These are phyloP conservation scores for Diarsia brunnea DNA, from an alignment of 2,888 invertebrate species.

Conservation along the genomic window DNA sequence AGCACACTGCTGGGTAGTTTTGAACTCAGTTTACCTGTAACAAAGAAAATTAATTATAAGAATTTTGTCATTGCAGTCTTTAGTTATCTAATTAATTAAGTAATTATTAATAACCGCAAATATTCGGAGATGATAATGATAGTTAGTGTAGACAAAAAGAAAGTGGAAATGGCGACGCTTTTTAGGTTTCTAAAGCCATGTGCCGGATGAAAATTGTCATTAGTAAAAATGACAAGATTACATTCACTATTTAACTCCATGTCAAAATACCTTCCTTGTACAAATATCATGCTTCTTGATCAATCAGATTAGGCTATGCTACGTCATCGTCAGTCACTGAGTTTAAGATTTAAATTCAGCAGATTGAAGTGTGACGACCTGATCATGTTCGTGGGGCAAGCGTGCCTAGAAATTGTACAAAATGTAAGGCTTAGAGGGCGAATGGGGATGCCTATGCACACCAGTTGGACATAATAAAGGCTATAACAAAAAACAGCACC, in stretches of 20 bases:
- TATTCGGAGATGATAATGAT: not conserved
- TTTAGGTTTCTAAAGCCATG: not conserved
- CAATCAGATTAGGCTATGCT: not conserved
- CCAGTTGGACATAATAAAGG: no score
- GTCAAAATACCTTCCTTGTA: no score
- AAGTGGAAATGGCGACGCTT: not conserved
- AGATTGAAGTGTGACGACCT: no score
- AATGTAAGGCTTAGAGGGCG: no score
- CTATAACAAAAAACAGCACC: no score
- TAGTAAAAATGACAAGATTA: no score
- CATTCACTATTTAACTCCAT: no score
- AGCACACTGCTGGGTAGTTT: no score
- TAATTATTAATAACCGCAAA: not conserved
- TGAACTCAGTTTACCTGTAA: conserved; percentile 54
- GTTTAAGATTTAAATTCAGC: not conserved
- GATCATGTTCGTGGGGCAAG: no score
- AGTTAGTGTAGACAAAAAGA: not conserved
- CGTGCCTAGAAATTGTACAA: no score
- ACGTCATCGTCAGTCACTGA: not conserved
- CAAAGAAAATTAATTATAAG: conserved; percentile 37
- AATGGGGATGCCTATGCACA: no score
- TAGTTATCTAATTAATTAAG: not conserved
- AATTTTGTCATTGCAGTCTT: not conserved
- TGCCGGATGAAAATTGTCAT: no score
- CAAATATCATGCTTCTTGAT: not conserved